phyloP scores from a whole-genome alignment of 1,140 invertebrate species.

The Schmidtea mediterranea region DNA sequence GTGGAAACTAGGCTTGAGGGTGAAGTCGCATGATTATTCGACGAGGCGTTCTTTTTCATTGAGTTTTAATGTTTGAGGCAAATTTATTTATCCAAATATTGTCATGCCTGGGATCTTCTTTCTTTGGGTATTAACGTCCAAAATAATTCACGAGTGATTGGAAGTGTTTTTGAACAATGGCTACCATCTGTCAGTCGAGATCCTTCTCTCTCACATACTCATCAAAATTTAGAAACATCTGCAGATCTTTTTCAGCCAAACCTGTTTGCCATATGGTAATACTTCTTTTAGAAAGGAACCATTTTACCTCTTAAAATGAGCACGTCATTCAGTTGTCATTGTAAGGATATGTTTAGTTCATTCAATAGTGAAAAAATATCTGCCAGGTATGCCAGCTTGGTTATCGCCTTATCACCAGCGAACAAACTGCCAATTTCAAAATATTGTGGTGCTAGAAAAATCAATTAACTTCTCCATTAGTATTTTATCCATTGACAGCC shows the following conservation, averaged over 20 bases:
- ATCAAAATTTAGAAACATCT: background rate
- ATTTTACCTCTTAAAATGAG: background rate
- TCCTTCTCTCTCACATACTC: background rate
- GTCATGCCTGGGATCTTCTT: background rate
- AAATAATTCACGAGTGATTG: background rate
- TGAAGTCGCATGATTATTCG: too few species aligned
- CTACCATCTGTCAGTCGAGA: background rate
- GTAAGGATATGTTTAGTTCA: conserved; percentile 3
- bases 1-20: too few species aligned
- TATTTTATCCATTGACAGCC: too few species aligned
- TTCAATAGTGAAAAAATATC: background rate
- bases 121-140: background rate
- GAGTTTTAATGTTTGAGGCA: too few species aligned
- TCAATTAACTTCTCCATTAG: too few species aligned
- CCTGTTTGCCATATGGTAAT: background rate
- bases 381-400: background rate
- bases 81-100: too few species aligned
- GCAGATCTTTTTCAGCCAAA: background rate
- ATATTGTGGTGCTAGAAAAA: too few species aligned
- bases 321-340: background rate
- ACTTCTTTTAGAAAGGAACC: background rate
- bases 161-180: background rate
- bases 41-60: too few species aligned
- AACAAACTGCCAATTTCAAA: too few species aligned
- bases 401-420: background rate